These are phyloP conservation scores for Chrysoperla carnea DNA, from an alignment of 1,140 invertebrate species.

Conservation along the genomic window DNA sequence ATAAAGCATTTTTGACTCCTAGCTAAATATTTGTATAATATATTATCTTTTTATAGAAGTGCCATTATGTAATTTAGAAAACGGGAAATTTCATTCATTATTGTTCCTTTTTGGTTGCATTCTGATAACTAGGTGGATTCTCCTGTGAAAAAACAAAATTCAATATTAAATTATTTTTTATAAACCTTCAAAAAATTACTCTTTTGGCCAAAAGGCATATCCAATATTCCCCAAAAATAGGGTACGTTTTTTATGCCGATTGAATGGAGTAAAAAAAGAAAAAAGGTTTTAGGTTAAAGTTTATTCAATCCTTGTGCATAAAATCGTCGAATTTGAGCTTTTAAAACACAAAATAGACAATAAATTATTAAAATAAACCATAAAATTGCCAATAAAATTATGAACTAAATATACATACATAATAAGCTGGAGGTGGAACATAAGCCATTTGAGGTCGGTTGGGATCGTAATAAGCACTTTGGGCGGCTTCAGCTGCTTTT, in stretches of 20 bases:
- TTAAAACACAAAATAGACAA: conserved; percentile 1
- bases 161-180: background rate
- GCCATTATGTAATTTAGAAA: too few relatives aligned
- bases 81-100: conserved; percentile 5
- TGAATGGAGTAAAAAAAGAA: background rate
- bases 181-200: too few relatives aligned
- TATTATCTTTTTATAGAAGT: too few relatives aligned
- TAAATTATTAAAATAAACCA: background rate
- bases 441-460: conserved; percentile 67
- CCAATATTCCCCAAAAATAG: too few relatives aligned
- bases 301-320: too few relatives aligned
- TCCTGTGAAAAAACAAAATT: conserved; percentile 31
- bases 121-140: conserved; percentile 55
- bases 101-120: conserved; percentile 36
- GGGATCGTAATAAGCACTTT: conserved; percentile 75
- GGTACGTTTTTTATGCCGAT: background rate
- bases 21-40: too few relatives aligned
- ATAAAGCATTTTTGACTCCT: too few relatives aligned
- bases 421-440: conserved; percentile 66
- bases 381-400: background rate
- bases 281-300: too few relatives aligned
- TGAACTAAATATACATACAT: conserved; percentile 37
- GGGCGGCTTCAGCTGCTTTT: conserved; percentile 73
- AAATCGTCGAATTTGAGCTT: background rate
- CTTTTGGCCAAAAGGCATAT: too few relatives aligned